Evolutionary conservation across 2,888 invertebrate species (phyloP).

Genomic region (Nowickia ferox): DNA sequence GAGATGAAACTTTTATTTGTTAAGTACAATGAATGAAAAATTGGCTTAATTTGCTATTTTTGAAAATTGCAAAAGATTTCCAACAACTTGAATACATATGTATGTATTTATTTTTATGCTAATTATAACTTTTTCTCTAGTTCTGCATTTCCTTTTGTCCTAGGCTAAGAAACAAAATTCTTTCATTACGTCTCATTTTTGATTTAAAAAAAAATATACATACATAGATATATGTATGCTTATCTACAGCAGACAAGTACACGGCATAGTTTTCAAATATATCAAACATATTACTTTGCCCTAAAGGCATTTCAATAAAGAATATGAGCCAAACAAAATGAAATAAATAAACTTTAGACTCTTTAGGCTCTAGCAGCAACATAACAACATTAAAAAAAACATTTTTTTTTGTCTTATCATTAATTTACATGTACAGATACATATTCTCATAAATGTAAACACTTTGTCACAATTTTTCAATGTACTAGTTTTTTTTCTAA

Average conservation of each 20-base stretch:
- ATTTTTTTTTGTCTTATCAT: conserved; percentile 32
- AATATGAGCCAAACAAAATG: conserved; percentile 54
- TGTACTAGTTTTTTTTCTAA: conserved; percentile 54
- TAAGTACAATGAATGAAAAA: neutral
- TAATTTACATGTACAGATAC: conserved; percentile 59
- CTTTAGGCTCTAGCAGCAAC: conserved; percentile 40
- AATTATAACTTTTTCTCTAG: conserved; percentile 9
- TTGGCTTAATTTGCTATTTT: neutral
- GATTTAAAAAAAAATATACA: conserved; percentile 38
- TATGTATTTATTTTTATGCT: conserved; percentile 5
- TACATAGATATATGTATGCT: conserved; percentile 3
- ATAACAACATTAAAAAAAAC: conserved; percentile 55
- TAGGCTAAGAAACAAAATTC: conserved; percentile 40
- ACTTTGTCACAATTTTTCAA: conserved; percentile 71
- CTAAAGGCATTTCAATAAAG: conserved; percentile 67
- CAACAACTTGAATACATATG: neutral
- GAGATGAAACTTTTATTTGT: neutral
- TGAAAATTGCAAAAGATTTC: neutral
- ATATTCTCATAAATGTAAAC: conserved; percentile 68
- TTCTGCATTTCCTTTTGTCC: conserved; percentile 12
- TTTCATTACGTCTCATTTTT: conserved; percentile 53
- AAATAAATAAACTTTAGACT: conserved; percentile 22
- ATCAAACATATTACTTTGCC: conserved; percentile 70
- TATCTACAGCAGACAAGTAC: neutral
- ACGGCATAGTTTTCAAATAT: conserved; percentile 69